Conservation (phyloP, 2,113 vertebrate genomes). For the Solea senegalensis region DNA sequence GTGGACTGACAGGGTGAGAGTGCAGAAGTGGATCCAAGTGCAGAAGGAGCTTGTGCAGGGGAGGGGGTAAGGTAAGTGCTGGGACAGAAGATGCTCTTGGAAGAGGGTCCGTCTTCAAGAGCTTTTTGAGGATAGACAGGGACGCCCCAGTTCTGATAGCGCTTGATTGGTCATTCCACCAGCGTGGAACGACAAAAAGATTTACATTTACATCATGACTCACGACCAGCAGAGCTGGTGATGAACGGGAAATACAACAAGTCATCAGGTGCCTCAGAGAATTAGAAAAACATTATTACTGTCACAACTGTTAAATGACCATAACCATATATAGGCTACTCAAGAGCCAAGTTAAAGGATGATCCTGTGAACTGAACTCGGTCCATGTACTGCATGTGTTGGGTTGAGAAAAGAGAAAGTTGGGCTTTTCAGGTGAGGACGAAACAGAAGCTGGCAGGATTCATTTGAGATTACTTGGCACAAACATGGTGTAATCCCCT, state of each 20-base stretch:
- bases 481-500: slow-evolving; percentile 79
- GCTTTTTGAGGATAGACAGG: too few species aligned
- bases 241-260: slow-evolving; percentile 42
- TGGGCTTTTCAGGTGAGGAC: slow-evolving; percentile 62
- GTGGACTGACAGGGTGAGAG: too few species aligned
- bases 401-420: slow-evolving; percentile 44
- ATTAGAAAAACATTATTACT: slow-evolving; percentile 56
- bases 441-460: slow-evolving; percentile 75
- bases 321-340: slow-evolving; percentile 32
- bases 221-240: slow-evolving; percentile 33
- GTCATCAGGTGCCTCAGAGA: slow-evolving; percentile 40
- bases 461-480: slow-evolving; percentile 77
- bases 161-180: too few species aligned
- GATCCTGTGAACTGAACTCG: slow-evolving; percentile 50
- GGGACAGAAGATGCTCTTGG: too few species aligned
- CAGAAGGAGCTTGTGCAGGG: too few species aligned
- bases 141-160: too few species aligned
- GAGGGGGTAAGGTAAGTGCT: too few species aligned
- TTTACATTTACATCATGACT: neutral
- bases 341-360: slow-evolving; percentile 57
- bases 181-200: too few species aligned
- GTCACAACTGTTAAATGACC: slow-evolving; percentile 58
- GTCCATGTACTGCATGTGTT: slow-evolving; percentile 39
- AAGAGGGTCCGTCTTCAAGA: too few species aligned
- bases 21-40: too few species aligned